These are phyloP conservation scores for Eueremaeus valkanovi DNA, from an alignment of 2,888 invertebrate species.

Conservation along the genomic window DNA sequence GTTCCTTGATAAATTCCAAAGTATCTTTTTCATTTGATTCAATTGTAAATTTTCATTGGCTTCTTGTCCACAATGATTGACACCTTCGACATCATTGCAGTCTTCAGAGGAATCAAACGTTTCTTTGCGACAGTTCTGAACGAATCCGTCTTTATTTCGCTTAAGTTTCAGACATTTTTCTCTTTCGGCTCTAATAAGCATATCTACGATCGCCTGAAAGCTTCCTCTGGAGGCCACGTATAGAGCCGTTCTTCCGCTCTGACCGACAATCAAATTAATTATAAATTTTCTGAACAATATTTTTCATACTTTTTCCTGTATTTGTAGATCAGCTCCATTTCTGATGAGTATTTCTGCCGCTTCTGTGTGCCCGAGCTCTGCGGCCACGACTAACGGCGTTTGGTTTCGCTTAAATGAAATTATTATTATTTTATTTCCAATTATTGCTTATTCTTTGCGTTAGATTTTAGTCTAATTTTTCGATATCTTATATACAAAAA, in stretches of 20 bases:
- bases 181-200: constrained; percentile 68
- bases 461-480: too few relatives aligned
- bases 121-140: constrained; percentile 4
- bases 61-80: constrained; percentile 21
- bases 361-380: constrained; percentile 65
- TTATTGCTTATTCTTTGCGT: too few relatives aligned
- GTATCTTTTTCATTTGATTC: constrained; percentile 51
- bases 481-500: too few relatives aligned
- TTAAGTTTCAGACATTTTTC: constrained; percentile 42
- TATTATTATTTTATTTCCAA: too few relatives aligned
- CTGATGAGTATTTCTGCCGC: constrained; percentile 61
- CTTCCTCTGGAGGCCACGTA: constrained; percentile 74
- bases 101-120: not conserved
- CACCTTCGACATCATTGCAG: not conserved
- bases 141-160: not conserved
- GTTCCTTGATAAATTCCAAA: constrained; percentile 54
- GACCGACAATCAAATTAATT: constrained; percentile 48
- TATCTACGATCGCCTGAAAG: constrained; percentile 75
- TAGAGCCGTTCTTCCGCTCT: constrained; percentile 67
- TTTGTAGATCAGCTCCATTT: constrained; percentile 65
- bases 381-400: constrained; percentile 75
- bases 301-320: constrained; percentile 57
- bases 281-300: not conserved
- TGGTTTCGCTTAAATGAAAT: constrained; percentile 56
- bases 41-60: constrained; percentile 6